phyloP scores from a whole-genome alignment of 2,888 invertebrate genomes.

The Trilocha varians region DNA sequence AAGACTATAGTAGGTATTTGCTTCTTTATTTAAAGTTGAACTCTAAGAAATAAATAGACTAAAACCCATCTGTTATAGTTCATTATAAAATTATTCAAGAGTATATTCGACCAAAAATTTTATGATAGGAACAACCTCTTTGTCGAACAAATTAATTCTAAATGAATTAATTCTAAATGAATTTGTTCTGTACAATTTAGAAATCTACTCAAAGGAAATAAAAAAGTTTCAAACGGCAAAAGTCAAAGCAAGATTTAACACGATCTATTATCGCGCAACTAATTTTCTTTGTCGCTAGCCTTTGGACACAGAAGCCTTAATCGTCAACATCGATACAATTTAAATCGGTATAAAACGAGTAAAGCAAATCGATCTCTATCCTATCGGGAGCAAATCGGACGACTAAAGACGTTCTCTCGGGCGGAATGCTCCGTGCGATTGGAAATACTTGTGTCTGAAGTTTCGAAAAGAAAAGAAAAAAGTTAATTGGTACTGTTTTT shows the following conservation, averaged over 20 bases:
- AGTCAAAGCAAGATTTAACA: constrained; percentile 6
- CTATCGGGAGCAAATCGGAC: constrained; percentile 66
- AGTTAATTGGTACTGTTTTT: constrained; percentile 67
- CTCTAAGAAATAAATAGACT: no score
- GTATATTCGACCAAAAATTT: no score
- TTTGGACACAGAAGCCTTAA: constrained; percentile 52
- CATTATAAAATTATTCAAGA: no score
- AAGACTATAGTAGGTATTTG: no score
- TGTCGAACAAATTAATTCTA: no score
- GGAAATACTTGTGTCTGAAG: constrained; percentile 54
- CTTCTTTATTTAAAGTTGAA: no score
- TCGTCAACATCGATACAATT: constrained; percentile 68
- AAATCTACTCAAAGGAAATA: no score
- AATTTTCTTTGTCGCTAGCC: constrained; percentile 42
- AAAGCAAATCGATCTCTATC: constrained; percentile 62
- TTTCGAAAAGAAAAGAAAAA: constrained; percentile 42
- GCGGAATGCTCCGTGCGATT: constrained; percentile 53
- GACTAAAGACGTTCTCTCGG: constrained; percentile 59
- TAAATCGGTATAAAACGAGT: constrained; percentile 64
- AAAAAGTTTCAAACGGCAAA: neutral
- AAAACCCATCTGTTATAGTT: no score
- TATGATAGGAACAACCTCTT: no score
- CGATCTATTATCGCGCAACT: constrained; percentile 26
- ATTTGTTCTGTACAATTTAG: no score
- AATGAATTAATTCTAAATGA: no score